A percentile compares a stretch with the other conserved stretches of the same genome.
Evolutionary conservation across 30 jellyfish, hydroid and myxozoan genomes (phyloP).

Genomic region (Catostylus mosaicus): DNA sequence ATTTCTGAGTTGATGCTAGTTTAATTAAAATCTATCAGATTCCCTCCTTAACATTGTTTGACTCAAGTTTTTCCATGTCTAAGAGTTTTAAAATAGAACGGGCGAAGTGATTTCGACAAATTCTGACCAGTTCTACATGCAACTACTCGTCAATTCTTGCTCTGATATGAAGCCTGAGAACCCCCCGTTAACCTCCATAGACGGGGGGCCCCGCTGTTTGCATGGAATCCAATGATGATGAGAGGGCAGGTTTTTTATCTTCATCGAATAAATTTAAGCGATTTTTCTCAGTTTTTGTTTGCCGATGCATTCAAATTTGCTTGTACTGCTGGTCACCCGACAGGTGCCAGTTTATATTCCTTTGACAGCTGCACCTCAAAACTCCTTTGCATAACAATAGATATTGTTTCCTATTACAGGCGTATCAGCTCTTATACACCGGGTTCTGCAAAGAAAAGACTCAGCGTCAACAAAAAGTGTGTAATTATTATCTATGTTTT

Average conservation of each 20-base stretch:
- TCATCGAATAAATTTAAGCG: neutral
- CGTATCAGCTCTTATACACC: conserved; percentile 59
- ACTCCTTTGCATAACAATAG: conserved; percentile 1
- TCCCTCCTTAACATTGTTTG: no score
- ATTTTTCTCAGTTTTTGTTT: conserved; percentile 13
- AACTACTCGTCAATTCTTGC: no score
- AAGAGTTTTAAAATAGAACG: no score
- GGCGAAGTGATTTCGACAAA: no score
- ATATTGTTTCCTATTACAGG: neutral
- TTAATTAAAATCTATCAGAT: no score
- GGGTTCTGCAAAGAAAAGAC: conserved; percentile 49
- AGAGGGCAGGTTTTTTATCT: neutral
- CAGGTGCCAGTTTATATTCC: conserved; percentile 29
- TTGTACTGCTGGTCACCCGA: conserved; percentile 29
- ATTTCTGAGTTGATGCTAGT: no score
- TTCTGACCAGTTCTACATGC: no score
- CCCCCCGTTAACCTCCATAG: neutral
- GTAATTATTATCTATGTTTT: neutral
- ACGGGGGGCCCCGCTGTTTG: neutral
- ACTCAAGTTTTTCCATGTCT: no score
- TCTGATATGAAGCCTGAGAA: no score
- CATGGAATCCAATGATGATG: neutral
- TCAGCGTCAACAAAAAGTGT: conserved; percentile 63
- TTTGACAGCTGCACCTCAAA: neutral
- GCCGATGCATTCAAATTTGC: conserved; percentile 3